Evolutionary conservation across 2,113 vertebrate species (phyloP).

Genomic region (Rhinogobius similis): DNA sequence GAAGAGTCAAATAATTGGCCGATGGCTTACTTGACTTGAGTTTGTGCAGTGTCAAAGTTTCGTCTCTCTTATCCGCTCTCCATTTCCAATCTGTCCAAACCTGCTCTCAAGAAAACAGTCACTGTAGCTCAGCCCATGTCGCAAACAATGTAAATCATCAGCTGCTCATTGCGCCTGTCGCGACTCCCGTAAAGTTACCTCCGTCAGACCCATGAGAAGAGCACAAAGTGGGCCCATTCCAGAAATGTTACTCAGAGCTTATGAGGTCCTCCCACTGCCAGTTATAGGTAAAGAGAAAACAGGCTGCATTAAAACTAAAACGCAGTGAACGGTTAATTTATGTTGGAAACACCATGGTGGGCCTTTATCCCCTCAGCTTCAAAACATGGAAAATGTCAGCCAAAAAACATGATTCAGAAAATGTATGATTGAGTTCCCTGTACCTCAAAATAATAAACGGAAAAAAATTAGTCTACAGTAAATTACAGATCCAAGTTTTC

Average conservation of each 20-base stretch:
- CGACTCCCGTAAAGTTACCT: constrained; percentile 26
- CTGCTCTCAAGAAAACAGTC: constrained; percentile 38
- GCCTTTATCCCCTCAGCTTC: constrained; percentile 49
- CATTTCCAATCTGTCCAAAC: constrained; percentile 47
- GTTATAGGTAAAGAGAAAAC: constrained; percentile 54
- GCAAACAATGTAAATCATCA: constrained; percentile 44
- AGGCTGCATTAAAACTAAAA: constrained; percentile 40
- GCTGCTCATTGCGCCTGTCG: constrained; percentile 38
- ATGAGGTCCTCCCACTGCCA: constrained; percentile 56
- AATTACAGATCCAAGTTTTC: constrained; percentile 27
- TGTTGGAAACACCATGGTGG: constrained; percentile 50
- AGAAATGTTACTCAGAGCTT: constrained; percentile 28
- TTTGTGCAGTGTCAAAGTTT: constrained; percentile 10
- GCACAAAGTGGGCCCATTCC: constrained; percentile 47
- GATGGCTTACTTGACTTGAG: not conserved
- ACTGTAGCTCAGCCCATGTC: constrained; percentile 73
- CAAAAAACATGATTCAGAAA: constrained; percentile 47
- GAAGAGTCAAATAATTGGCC: constrained; percentile 1
- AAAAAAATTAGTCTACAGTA: constrained; percentile 20
- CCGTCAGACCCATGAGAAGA: constrained; percentile 34
- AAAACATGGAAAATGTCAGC: constrained; percentile 48
- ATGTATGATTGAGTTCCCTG: constrained; percentile 58
- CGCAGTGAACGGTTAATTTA: constrained; percentile 42
- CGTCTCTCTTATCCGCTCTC: constrained; percentile 50
- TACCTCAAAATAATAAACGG: constrained; percentile 27